Base-by-base conservation (phyloP, 2,888 invertebrate genomes). In the Rhabditoides inermis region DNA sequence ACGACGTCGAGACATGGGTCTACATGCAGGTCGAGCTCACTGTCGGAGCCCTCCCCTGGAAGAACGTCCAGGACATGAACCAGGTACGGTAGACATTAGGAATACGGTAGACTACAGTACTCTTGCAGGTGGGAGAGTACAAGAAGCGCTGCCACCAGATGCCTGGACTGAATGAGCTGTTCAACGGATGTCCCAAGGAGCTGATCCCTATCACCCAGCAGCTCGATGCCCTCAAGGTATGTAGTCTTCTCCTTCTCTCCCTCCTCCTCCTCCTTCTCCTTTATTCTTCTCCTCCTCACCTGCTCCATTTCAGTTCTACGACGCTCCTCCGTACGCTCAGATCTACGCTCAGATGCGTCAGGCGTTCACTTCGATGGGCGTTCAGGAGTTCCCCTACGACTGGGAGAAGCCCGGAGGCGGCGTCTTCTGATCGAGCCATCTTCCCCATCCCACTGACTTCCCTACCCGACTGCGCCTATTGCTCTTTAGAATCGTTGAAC, bases 11-110 rank as follows among this genome's bases (percentile, higher is more conserved):
- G 50, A 55, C 54, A 7, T 67, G 67, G 67, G 30, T 67, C 28
- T 67, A 67, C 59, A 63, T 65, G 64, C 67, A 65, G 50, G 61
- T 67, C 22, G 67, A 67, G 49, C 46, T 67, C 53, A 67, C 67
- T 12, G 53, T 58, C 23, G 63, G 64, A 27, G 60, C 63, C 44
- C 59, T 67, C 30, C 64, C 67, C 23, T 67, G 67, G 67, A 63
- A 63, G 40, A 63, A 65, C 36, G 53, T 63, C 20, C 60, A 61
- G 41, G 67, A 67, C 48, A 67, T 67, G 53, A 60, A 63, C 51
- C 51, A 56, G 45, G 54, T 54, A 27, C n/a, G 41, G n/a, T n/a
- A n/a, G n/a, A n/a, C n/a, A n/a, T n/a, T n/a, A n/a, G n/a, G n/a
- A n/a, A n/a, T n/a, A n/a, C n/a, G n/a, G n/a, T n/a, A n/a, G n/a